phyloP scores from a whole-genome alignment of 2,797 vertebrate species.

The Scarus forsteni region DNA sequence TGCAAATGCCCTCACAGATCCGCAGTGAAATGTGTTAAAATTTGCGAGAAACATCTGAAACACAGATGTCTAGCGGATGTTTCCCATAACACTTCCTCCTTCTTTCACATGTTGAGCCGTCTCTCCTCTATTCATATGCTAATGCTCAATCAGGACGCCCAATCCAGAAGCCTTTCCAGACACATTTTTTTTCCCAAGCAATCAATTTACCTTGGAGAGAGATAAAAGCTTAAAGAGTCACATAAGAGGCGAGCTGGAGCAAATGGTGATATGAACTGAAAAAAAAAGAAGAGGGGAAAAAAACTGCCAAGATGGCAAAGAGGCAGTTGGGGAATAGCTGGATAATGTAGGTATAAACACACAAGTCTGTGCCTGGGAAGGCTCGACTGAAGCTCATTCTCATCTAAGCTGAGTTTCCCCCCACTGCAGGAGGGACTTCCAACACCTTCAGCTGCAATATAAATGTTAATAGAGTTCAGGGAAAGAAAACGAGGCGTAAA shows the following conservation, averaged over 20 bases:
- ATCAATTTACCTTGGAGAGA: slow-evolving; percentile 84
- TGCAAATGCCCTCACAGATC: slow-evolving; percentile 65
- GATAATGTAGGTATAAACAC: slow-evolving; percentile 81
- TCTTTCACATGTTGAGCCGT: slow-evolving; percentile 73
- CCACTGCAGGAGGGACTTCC: slow-evolving; percentile 83
- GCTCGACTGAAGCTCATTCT: slow-evolving; percentile 77
- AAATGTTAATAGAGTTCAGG: slow-evolving; percentile 89
- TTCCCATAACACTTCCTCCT: slow-evolving; percentile 76
- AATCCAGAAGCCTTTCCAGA: slow-evolving; percentile 72
- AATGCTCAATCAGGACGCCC: slow-evolving; percentile 77
- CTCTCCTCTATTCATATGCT: slow-evolving; percentile 79
- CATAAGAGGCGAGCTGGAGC: slow-evolving; percentile 77
- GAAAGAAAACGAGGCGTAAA: slow-evolving; percentile 85
- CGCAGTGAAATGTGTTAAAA: slow-evolving; percentile 72
- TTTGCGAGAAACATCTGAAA: slow-evolving; percentile 77
- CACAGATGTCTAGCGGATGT: slow-evolving; percentile 79
- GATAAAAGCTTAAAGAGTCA: slow-evolving; percentile 83
- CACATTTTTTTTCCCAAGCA: slow-evolving; percentile 67
- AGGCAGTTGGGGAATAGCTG: slow-evolving; percentile 78
- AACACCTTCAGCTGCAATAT: slow-evolving; percentile 88
- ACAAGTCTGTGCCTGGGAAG: slow-evolving; percentile 76
- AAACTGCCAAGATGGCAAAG: slow-evolving; percentile 63
- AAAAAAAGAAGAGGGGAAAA: slow-evolving; percentile 39
- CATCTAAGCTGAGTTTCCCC: slow-evolving; percentile 73
- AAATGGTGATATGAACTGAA: slow-evolving; percentile 77